Base-by-base conservation (phyloP, 2,113 vertebrate species). In the Pedionomus torquatus region DNA sequence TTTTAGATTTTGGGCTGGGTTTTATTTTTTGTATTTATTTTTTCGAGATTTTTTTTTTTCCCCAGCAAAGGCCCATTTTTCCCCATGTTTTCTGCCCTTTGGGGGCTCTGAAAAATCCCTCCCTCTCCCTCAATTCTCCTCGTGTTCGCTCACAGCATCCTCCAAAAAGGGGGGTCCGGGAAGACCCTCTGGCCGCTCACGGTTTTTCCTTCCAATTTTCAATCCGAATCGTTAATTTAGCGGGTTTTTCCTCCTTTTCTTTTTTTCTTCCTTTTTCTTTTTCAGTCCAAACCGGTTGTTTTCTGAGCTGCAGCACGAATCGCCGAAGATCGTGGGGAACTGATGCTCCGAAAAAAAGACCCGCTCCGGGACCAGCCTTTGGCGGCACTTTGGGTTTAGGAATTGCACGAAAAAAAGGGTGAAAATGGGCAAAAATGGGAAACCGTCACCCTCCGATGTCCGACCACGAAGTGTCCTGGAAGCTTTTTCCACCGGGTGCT, bases 181-280 rank as follows among this genome's bases (percentile, higher is more conserved):
- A 65, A 66, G 66, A 57, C 30, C 5, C 31, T 21, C 44, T 0
- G 1, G 9, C 16, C 19, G 1, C 31, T 5, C 17, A 13, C 15
- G 3, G 3, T 9, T 43, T 80, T 76, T 28, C n/a, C 63, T 70
- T 41, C 13, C 4, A 10, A 9, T 71, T 60, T 82, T 54, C 41
- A 39, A 49, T 17, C 9, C 0, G 3, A 26, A 1, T 51, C 69
- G 4, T 30, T 41, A 9, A 28, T 78, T 55, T 26, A 21, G 17
- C 4, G 1, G 1, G 0, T 20, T 44, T 17, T 13, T 6, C 35
- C 23, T 18, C 5, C 4, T 48, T 31, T n/a, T 30, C 6, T 3
- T 30, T 13, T 9, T 20, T 58, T 5, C 5, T 26, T 41, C 17
- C 17, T 16, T 17, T 46, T 23, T 33, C 23, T 23, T 31, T 15